Base-by-base conservation (phyloP, 1,140 invertebrate species). In the Gonatopus flavifemur region DNA sequence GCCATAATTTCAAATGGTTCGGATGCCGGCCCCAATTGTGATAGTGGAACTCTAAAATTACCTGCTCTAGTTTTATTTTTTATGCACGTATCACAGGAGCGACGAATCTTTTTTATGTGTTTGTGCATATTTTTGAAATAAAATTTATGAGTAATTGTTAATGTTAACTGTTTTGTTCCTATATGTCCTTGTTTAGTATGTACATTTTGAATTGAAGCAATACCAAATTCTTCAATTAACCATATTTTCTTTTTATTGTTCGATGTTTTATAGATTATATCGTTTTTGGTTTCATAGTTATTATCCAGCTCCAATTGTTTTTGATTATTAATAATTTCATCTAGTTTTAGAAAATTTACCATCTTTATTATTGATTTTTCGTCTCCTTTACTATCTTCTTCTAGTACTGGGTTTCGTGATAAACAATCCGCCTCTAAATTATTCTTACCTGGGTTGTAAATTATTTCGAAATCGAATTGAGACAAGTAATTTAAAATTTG, bases 211-310 rank as follows among this genome's bases (percentile, higher is more conserved):
- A 52, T 30, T 28, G 52, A 20, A 21, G 36, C 32, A 6, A 19
- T 56, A 22, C 48, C 49, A 30, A 44, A 52, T 19, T 52, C 41
- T 40, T 57, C 55, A 16, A 45, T 52, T 52, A 57, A 10, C 55
- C 49, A 57, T 20, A 57, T 57, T 52, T 57, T 57, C 25, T 49
- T 41, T 57, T 20, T 57, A 31, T 57, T 49, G 52, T 57, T 57
- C 30, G 48, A 15, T 22, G 19, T 52, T 52, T 49, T 52, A 43
- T 57, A 52, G 20, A 49, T 48, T 19, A 57, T 49, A 32, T 42
- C 15, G 43, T 38, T 49, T 44, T 49, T 30, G 16, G 39, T 55
- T 18, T 30, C 42, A 24, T 24, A 56, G 44, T 49, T 51, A 45
- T 49, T 20, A 22, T 44, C 42, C 3, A 9, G 25, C 16, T 44